Evolutionary conservation across 2,888 invertebrate genomes (phyloP), one percentile per base, ranked within the genome.

Genomic region (Ferdinandea cuprea): DNA sequence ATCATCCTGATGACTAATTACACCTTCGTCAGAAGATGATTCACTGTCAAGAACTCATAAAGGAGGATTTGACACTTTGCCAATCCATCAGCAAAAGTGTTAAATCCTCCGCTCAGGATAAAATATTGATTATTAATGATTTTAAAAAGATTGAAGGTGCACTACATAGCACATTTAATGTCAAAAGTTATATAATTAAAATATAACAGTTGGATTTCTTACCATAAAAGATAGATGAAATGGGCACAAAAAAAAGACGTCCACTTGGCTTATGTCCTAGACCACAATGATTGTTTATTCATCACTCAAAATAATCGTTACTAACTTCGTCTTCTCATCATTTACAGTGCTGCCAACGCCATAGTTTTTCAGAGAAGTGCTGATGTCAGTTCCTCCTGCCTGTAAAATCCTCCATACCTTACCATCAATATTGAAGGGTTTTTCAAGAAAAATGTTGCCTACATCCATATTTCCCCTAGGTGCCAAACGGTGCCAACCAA

Each of bases 351-450:
- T 25, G 48, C n/a, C n/a, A 48, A 5, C 11, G 48, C n/a, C 6
- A 25, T 48, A 48, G 48, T n/a, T 48, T 48, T 25, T 48, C n/a
- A 48, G 48, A 44, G 42, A 52, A 72, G 58, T 63, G 63, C 30
- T 30, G 6, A 30, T 5, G 30, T 30, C 30, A 30, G 9, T 30
- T 30, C 30, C 30, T 30, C 30, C 30, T 30, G 30, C 30, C 30
- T 30, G 30, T 30, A 4, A 30, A 30, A 30, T 30, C 6, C 30
- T 30, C 4, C 6, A 1, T 6, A 30, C 30, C 30, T 30, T 30
- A 30, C 30, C 30, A n/a, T n/a, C n/a, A n/a, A n/a, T n/a, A n/a
- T n/a, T n/a, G n/a, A n/a, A n/a, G n/a, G n/a, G n/a, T n/a, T n/a
- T n/a, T n/a, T n/a, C n/a, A n/a, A n/a, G n/a, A n/a, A n/a, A n/a